Evolutionary conservation across 2,888 invertebrate species (phyloP).

Genomic region (Creontiades dilutus): DNA sequence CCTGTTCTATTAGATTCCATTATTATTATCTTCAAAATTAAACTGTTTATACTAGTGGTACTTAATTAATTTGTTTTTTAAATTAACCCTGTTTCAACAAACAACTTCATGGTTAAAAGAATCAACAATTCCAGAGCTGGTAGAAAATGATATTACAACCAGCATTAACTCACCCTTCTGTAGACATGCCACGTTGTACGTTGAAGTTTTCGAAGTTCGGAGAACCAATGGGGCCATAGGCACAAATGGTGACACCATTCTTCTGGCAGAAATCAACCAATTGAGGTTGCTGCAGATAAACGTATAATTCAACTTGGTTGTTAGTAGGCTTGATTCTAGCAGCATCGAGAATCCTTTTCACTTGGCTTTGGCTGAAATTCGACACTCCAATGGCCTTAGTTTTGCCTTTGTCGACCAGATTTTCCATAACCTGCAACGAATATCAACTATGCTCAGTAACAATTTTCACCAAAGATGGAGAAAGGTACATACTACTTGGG

Average conservation of each 20-base stretch:
- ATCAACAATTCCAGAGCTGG: no score
- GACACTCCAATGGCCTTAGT: constrained; percentile 88
- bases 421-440: background rate
- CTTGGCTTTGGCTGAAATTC: constrained; percentile 87
- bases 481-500: no score
- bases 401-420: constrained; percentile 83
- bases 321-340: constrained; percentile 86
- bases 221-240: constrained; percentile 87
- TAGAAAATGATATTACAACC: no score
- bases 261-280: constrained; percentile 83
- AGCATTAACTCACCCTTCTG: background rate
- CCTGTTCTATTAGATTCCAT: no score
- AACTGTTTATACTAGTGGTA: no score
- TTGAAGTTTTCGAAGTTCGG: constrained; percentile 78
- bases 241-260: constrained; percentile 84
- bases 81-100: no score
- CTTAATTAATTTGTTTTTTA: no score
- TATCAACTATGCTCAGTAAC: no score
- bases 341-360: constrained; percentile 82
- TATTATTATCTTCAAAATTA: no score
- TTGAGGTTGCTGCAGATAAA: constrained; percentile 86
- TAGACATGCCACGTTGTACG: background rate
- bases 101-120: no score
- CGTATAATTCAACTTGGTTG: constrained; percentile 87
- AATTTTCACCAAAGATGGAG: no score